Conservation (phyloP, 2,797 vertebrate species). For the Melanotaenia boesemani region DNA sequence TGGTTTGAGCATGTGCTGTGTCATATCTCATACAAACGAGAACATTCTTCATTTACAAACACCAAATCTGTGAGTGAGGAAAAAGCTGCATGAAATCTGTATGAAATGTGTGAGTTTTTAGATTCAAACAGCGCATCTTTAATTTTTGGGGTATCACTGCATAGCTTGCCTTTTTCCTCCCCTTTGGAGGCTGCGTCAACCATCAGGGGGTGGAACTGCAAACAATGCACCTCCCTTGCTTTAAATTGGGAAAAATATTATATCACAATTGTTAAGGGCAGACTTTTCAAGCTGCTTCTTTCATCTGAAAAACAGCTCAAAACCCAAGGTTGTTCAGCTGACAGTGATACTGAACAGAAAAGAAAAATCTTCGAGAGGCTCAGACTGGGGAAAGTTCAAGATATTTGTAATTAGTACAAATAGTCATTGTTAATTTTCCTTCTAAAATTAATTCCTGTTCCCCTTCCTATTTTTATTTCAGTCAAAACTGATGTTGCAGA, state of each 20-base stretch:
- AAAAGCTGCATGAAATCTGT: not conserved
- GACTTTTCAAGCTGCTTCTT: conserved; percentile 1
- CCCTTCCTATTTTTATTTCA: not conserved
- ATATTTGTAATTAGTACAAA: not conserved
- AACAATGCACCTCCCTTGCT: not conserved
- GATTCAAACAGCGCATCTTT: not conserved
- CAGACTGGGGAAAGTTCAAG: not conserved
- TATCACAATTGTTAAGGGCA: not conserved
- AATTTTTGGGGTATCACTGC: not conserved
- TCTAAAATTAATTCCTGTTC: not conserved
- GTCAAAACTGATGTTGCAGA: not conserved
- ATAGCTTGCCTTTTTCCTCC: not conserved
- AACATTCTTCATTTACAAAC: not conserved
- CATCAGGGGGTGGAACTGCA: not conserved
- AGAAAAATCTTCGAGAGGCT: not conserved
- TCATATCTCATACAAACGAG: not conserved
- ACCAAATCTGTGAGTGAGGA: not conserved
- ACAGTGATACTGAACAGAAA: not conserved
- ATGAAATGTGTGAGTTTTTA: no score
- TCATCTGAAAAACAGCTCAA: conserved; percentile 1
- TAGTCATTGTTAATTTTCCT: not conserved
- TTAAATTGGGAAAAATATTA: conserved; percentile 14
- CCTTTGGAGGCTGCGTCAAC: not conserved
- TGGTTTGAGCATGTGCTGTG: not conserved
- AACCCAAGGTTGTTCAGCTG: not conserved